A percentile compares a stretch with the other conserved stretches of the same genome.
These are phyloP conservation scores for Siniperca obscura DNA, from an alignment of 2,797 vertebrate genomes.

Conservation along the genomic window DNA sequence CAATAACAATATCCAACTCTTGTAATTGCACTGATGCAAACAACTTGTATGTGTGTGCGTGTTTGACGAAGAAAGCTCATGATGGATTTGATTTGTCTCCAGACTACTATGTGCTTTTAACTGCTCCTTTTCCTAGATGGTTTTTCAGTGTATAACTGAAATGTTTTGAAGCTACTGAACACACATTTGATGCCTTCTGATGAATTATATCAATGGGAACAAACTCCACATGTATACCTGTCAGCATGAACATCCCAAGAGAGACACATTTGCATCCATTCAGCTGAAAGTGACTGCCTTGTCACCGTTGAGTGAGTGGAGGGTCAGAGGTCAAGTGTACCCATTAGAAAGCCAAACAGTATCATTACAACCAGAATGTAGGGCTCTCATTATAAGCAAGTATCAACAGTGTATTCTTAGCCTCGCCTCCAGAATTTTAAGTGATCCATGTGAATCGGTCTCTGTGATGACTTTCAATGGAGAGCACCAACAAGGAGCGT, in stretches of 20 bases:
- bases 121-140: constrained; percentile 26
- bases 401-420: constrained; percentile 72
- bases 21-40: constrained; percentile 52
- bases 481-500: constrained; percentile 71
- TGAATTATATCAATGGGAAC: constrained; percentile 60
- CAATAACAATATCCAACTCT: constrained; percentile 64
- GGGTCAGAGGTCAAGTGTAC: constrained; percentile 81
- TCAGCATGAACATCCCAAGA: constrained; percentile 58
- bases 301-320: constrained; percentile 55
- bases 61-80: constrained; percentile 24
- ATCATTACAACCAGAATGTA: constrained; percentile 78
- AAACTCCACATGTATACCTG: constrained; percentile 53
- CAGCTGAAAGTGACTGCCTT: constrained; percentile 62
- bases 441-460: constrained; percentile 81
- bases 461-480: constrained; percentile 78
- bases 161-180: constrained; percentile 50
- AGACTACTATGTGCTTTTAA: constrained; percentile 50
- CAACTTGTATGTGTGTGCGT: constrained; percentile 29
- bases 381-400: constrained; percentile 74
- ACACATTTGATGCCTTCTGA: constrained; percentile 52
- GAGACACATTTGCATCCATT: constrained; percentile 73
- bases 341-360: constrained; percentile 84
- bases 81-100: constrained; percentile 46
- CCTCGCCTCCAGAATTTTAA: constrained; percentile 82
- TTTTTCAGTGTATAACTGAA: constrained; percentile 40